Base-by-base conservation (phyloP, 2,888 invertebrate species). In the Sclerodermus sp. region DNA sequence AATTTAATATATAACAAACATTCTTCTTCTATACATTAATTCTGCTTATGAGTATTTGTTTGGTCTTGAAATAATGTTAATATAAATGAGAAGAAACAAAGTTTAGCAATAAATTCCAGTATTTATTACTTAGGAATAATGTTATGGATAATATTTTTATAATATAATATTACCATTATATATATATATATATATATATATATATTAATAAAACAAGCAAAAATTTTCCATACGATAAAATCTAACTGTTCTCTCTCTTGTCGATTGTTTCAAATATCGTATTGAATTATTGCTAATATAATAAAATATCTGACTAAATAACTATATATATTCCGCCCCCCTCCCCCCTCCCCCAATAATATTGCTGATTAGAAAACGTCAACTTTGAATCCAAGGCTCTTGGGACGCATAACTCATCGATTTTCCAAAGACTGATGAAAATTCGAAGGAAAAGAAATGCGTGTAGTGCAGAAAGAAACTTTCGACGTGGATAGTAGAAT, bases 101-200 rank as follows among this genome's bases (percentile, higher is more conserved):
- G 8, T 46, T 58, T 61, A 66, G 64, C 62, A 64, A 68, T 71
- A 67, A 70, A 69, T 55, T 67, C 54, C 62, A 62, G 59, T 66
- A 70, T 70, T 71, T 68, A 67, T 69, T 70, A 61, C 60, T 66
- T 63, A 67, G 65, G 62, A 71, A 67, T 71, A 66, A 59, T 66
- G 10, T 34, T 34, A 34, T 34, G 13, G 66, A 65, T 64, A 66
- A 70, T 71, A 62, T 55, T 65, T 57, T 59, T 65, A 55, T 61
- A 57, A 58, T 54, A 57, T 61, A 58, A 62, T 68, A 60, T 62
- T 60, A 57, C 60, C 23, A 23, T 23, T 23, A 23, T 23, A 23
- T 23, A n/a, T n/a, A n/a, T n/a, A n/a, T n/a, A n/a, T n/a, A n/a
- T n/a, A n/a, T n/a, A n/a, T n/a, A n/a, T n/a, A n/a, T 64, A 57